Evolutionary conservation across 2,113 vertebrate species (phyloP), one percentile per base, ranked within the genome.

Genomic region (Sylvilagus bachmani): DNA sequence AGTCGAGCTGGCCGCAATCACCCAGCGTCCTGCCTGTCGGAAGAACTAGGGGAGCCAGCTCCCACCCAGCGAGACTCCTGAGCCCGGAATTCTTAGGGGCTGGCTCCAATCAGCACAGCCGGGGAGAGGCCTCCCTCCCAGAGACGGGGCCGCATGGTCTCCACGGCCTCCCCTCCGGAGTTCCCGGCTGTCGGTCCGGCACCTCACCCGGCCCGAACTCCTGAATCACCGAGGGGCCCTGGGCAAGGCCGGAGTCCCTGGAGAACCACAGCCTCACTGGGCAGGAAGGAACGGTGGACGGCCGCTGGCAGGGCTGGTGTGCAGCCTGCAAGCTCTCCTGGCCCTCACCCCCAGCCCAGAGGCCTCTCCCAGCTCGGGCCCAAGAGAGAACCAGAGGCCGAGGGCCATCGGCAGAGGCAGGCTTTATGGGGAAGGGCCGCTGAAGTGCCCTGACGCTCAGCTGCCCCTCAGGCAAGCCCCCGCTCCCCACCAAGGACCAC

Each of bases 371-470:
- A 51, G 14, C 25, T 17, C 67, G 33, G 53, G 7, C 22, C 49
- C 66, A 11, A 77, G 84, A 92, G 58, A 27, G 79, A 92, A 82
- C 62, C 66, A 64, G 86, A 85, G 44, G 44, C 49, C 33, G 38
- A 77, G 25, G 6, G 22, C 6, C 21, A 2, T 0, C 31, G 33
- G 36, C 5, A 6, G 78, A 70, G 0, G 2, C 6, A 70, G 1
- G 24, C 25, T 36, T 92, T 92, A 92, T 71, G 83, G 62, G 19
- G 22, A 66, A 70, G 4, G 69, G n/a, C 21, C 16, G 17, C 4
- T 21, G 49, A 33, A 6, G 11, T 3, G 44, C 53, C 14, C 29
- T 25, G 61, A 17, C n/a, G 69, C 49, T 58, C 17, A 14, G 24
- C 8, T 17, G 38, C 29, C 44, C 24, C 24, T 70, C 44, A 31